A percentile compares a stretch with the other conserved stretches of the same genome.
These are phyloP conservation scores for Chaunax sp. DNA, from an alignment of 2,797 vertebrate genomes.

Conservation along the genomic window DNA sequence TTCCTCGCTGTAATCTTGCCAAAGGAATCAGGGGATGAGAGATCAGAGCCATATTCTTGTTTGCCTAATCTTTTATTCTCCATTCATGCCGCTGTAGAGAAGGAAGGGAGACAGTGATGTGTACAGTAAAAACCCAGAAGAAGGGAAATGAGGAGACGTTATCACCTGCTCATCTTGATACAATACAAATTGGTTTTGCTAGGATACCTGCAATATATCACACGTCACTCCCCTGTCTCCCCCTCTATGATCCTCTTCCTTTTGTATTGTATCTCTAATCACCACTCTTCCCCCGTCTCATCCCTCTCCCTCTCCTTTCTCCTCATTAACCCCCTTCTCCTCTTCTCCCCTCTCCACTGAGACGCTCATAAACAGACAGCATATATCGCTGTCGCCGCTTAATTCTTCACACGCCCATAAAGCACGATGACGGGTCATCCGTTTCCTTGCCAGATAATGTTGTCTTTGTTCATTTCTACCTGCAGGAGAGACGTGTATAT, in stretches of 20 bases:
- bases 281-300: conserved; percentile 12
- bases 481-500: conserved; percentile 50
- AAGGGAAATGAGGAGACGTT: conserved; percentile 73
- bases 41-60: conserved; percentile 53
- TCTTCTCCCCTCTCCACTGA: conserved; percentile 32
- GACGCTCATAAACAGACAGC: conserved; percentile 58
- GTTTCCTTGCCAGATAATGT: conserved; percentile 59
- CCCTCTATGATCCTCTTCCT: conserved; percentile 6
- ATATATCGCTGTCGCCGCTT: conserved; percentile 61
- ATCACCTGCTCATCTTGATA: conserved; percentile 68
- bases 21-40: conserved; percentile 46
- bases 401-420: conserved; percentile 61
- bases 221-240: conserved; percentile 12
- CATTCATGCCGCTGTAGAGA: conserved; percentile 36
- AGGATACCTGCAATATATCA: conserved; percentile 53
- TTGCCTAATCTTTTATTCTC: conserved; percentile 65
- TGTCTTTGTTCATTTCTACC: conserved; percentile 69
- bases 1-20: conserved; percentile 58
- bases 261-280: conserved; percentile 50
- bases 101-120: conserved; percentile 46
- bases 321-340: conserved; percentile 24
- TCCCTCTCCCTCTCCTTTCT: conserved; percentile 1
- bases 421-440: conserved; percentile 52
- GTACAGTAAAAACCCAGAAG: conserved; percentile 62
- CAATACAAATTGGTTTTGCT: conserved; percentile 70